Base-by-base conservation (phyloP, 2,797 vertebrate genomes). In the Enteromius thamalakanensis region DNA sequence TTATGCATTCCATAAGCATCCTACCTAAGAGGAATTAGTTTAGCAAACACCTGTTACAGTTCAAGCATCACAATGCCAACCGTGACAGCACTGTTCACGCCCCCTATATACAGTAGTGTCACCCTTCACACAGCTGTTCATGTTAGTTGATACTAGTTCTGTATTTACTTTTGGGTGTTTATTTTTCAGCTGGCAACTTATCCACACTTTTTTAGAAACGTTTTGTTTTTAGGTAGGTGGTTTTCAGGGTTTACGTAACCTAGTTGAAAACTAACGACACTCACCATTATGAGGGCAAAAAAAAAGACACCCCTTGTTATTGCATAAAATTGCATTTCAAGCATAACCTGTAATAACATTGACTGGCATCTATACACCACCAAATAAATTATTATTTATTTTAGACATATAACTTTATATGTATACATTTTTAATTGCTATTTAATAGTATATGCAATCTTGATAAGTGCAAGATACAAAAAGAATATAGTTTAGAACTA, bases 11-110 rank as follows among this genome's bases (percentile, higher is more conserved):
- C 34, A 70, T 49, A 64, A 47, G 21, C 80, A 32, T 32, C 12
- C 12, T 49, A 62, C 29, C 11, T 71, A 6, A 60, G 55, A 60
- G 68, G 6, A 71, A 45, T 70, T 45, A 32, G 10, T 62, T 77
- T 47, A 32, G 17, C 29, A 62, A 21, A 72, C 45, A 68, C 21
- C 47, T 76, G 75, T 70, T 69, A 23, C 75, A 78, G 37, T 64
- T 62, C 8, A 77, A 70, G 53, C 65, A 70, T 45, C 40, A 58
- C 69, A 82, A 75, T 65, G 58, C 65, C 80, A 75, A 37, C 23
- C 53, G 47, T 60, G 60, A 26, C 32, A 64, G 60, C 37, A 49
- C 55, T 47, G 17, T 72, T 7, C 17, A 62, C 4, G 0, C 58
- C 7, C 19, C 8, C 69, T 7, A 3, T 21, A 17, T 12, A 78